Percentiles rank a stretch among this genome's conserved stretches.
Conservation (phyloP, 2,113 vertebrate genomes). For the Chitala chitala region DNA sequence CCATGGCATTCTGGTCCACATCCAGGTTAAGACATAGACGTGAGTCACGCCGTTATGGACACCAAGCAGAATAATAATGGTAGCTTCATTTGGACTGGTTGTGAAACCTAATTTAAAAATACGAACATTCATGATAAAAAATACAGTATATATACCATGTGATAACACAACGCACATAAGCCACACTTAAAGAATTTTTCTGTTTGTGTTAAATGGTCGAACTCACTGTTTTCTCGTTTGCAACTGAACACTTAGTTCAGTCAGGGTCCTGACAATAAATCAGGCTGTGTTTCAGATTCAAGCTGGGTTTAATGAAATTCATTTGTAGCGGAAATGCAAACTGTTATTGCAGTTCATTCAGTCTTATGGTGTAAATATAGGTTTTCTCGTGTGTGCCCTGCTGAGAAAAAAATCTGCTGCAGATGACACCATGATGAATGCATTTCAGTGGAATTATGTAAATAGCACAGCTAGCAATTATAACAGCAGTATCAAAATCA, state of each 20-base stretch:
- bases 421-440: neutral
- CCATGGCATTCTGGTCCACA: slow-evolving; percentile 42
- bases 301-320: too few relatives aligned
- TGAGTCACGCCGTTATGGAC: slow-evolving; percentile 52
- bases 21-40: slow-evolving; percentile 50
- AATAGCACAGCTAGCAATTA: slow-evolving; percentile 3
- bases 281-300: too few relatives aligned
- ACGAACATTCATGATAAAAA: neutral
- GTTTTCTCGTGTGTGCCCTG: neutral
- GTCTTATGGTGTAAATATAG: slow-evolving; percentile 1
- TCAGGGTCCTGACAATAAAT: too few relatives aligned
- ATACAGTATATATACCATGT: too few relatives aligned
- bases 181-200: too few relatives aligned
- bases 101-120: slow-evolving; percentile 32
- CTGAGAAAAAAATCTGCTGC: neutral
- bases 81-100: slow-evolving; percentile 54
- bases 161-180: too few relatives aligned
- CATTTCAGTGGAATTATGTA: slow-evolving; percentile 3
- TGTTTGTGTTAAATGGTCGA: too few relatives aligned
- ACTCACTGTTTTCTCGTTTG: too few relatives aligned
- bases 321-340: too few relatives aligned
- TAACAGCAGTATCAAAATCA: neutral
- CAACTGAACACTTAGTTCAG: too few relatives aligned
- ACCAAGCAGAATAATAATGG: slow-evolving; percentile 63
- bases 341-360: too few relatives aligned